Evolutionary conservation across 35 echinoderm and acorn worm species (phyloP).

Genomic region (Hemicentrotus pulcherrimus): DNA sequence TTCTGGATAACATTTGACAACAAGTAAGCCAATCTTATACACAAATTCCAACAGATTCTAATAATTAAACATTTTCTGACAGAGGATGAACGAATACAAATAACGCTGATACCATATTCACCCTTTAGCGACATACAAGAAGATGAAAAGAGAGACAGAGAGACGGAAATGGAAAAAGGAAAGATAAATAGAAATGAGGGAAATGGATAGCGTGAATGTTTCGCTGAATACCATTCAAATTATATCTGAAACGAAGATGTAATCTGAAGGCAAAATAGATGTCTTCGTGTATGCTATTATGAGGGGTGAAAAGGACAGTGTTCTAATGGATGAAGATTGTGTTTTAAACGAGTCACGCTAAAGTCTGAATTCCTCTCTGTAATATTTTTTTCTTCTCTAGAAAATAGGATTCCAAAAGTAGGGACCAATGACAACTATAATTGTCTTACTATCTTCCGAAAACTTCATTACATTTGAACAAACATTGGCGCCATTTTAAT

Average conservation of each 20-base stretch:
- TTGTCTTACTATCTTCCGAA: no score
- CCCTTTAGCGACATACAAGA: neutral
- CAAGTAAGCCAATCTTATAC: no score
- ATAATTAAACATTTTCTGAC: no score
- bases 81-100: no score
- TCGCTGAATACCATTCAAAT: neutral
- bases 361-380: neutral
- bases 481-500: no score
- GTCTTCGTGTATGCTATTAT: constrained; percentile 11
- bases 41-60: no score
- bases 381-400: neutral
- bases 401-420: neutral
- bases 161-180: neutral
- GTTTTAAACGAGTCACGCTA: neutral
- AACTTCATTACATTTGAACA: no score
- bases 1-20: no score
- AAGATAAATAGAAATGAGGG: neutral
- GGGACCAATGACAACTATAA: neutral
- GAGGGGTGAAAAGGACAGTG: neutral
- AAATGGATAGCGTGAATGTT: neutral
- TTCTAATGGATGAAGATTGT: neutral
- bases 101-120: no score
- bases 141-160: neutral
- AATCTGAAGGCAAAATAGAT: neutral
- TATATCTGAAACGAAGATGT: neutral